phyloP scores from a whole-genome alignment of 2,888 invertebrate species.

The Drosophila tripunctata region DNA sequence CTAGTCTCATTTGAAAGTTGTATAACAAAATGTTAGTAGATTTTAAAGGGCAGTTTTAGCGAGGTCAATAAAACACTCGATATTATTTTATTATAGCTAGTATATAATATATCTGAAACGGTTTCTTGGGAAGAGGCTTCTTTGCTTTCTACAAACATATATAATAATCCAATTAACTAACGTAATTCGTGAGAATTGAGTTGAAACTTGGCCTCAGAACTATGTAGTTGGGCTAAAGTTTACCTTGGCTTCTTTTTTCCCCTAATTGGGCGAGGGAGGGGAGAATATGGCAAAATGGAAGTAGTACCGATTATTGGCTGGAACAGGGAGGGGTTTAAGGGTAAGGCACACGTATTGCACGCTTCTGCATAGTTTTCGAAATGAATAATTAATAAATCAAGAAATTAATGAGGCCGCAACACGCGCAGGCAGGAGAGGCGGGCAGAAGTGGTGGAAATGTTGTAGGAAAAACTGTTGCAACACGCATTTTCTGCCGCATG shows the following conservation, averaged over 20 bases:
- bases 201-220: not conserved
- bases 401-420: slow-evolving; percentile 79
- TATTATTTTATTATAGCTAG: not conserved
- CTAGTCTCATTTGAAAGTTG: not conserved
- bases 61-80: not conserved
- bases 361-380: slow-evolving; percentile 46
- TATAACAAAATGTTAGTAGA: not conserved
- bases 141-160: not conserved
- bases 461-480: slow-evolving; percentile 47
- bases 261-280: not conserved
- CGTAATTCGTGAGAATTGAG: slow-evolving; percentile 18
- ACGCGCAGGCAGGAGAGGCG: slow-evolving; percentile 44
- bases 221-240: slow-evolving; percentile 4
- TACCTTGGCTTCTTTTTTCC: not conserved
- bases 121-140: not conserved
- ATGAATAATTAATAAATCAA: slow-evolving; percentile 80
- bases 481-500: slow-evolving; percentile 26
- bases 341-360: slow-evolving; percentile 33
- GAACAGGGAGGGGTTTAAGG: not conserved
- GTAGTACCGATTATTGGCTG: too few relatives aligned
- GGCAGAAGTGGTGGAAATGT: not conserved
- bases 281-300: too few relatives aligned
- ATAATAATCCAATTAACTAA: slow-evolving; percentile 8
- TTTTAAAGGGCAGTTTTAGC: not conserved
- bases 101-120: not conserved